These are phyloP conservation scores for Pica pica DNA, from an alignment of 2,113 vertebrate species.

Conservation along the genomic window DNA sequence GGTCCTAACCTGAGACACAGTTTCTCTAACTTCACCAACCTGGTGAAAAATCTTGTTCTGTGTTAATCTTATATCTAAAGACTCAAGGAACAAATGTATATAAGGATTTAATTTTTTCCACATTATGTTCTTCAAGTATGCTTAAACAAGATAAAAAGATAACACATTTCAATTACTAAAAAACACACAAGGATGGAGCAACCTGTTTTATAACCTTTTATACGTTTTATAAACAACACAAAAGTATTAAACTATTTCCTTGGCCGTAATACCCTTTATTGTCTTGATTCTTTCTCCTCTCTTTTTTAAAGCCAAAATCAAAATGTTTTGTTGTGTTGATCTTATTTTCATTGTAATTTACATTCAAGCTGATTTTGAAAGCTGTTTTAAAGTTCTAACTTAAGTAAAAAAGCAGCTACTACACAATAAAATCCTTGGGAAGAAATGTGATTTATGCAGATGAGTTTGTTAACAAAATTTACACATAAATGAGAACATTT, in stretches of 20 bases:
- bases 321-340: not conserved
- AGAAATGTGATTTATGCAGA: slow-evolving; percentile 69
- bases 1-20: not conserved
- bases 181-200: not conserved
- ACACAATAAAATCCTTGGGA: slow-evolving; percentile 42
- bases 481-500: slow-evolving; percentile 76
- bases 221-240: not conserved
- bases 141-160: not conserved
- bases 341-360: slow-evolving; percentile 28
- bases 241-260: not conserved
- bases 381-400: slow-evolving; percentile 34
- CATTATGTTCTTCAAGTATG: not conserved
- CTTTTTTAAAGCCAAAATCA: slow-evolving; percentile 15
- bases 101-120: not conserved
- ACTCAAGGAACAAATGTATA: not conserved
- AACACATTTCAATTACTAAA: not conserved
- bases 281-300: not conserved
- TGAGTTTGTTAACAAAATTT: slow-evolving; percentile 73
- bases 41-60: not conserved
- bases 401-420: slow-evolving; percentile 33
- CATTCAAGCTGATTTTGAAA: slow-evolving; percentile 39
- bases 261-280: not conserved
- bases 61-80: not conserved
- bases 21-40: not conserved
- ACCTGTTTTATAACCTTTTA: not conserved